These are phyloP conservation scores for Rhineura floridana DNA, from an alignment of 2,113 vertebrate species.

Conservation along the genomic window DNA sequence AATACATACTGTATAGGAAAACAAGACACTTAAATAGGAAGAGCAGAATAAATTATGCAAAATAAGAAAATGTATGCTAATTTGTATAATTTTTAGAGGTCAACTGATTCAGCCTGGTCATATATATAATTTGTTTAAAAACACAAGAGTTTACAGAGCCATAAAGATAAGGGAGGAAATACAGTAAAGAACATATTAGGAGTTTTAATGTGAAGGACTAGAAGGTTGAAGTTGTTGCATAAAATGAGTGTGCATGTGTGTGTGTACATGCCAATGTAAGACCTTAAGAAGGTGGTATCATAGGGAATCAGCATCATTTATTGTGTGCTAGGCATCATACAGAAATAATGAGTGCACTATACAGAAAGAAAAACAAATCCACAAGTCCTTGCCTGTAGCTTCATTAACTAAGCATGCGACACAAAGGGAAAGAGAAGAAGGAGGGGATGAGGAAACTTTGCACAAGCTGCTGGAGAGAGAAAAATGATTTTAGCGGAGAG, in stretches of 20 bases:
- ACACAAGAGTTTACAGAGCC: too few species aligned
- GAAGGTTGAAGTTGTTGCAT: background rate
- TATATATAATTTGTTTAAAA: background rate
- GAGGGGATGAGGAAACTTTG: background rate
- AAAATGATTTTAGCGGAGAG: background rate
- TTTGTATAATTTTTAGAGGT: background rate
- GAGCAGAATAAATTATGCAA: background rate
- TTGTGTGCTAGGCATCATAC: background rate
- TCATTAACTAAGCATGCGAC: background rate
- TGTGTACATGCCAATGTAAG: background rate
- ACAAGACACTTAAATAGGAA: too few species aligned
- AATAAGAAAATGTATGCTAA: background rate
- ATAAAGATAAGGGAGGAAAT: background rate
- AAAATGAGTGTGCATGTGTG: background rate
- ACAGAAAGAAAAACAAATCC: background rate
- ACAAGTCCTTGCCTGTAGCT: background rate
- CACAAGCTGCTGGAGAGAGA: background rate
- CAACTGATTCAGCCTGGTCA: background rate
- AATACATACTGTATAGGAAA: background rate
- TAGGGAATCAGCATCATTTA: background rate
- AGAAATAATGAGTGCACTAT: background rate
- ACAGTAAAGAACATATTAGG: background rate
- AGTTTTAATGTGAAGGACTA: background rate
- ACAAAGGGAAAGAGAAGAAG: background rate
- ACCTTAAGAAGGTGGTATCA: background rate